These are phyloP conservation scores for Catostylus mosaicus DNA, from an alignment of 30 jellyfish, hydroid and myxozoan genomes.

Conservation along the genomic window DNA sequence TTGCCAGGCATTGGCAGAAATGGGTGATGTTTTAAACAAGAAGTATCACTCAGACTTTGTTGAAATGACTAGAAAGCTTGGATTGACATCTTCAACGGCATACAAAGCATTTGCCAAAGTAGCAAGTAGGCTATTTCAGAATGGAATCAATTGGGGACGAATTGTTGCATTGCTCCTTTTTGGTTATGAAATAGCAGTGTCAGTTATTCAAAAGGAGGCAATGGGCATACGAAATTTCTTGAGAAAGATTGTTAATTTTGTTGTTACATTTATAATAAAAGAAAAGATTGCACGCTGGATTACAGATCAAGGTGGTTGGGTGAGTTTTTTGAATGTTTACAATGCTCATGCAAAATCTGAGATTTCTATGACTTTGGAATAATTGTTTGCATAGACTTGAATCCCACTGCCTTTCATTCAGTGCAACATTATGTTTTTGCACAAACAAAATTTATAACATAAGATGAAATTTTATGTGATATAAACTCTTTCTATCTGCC, in stretches of 20 bases:
- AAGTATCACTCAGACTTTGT: slow-evolving; percentile 59
- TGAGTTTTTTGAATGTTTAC: slow-evolving; percentile 54
- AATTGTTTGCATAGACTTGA: too few species aligned
- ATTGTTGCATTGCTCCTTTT: slow-evolving; percentile 82
- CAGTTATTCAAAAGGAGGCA: slow-evolving; percentile 66
- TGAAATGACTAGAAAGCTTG: slow-evolving; percentile 61
- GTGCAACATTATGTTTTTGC: too few species aligned
- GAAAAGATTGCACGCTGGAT: slow-evolving; percentile 91
- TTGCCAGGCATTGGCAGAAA: slow-evolving; percentile 57
- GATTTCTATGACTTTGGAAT: too few species aligned
- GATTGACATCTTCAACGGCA: slow-evolving; percentile 85
- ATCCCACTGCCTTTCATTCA: too few species aligned
- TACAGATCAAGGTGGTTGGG: slow-evolving; percentile 94
- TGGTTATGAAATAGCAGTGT: slow-evolving; percentile 94
- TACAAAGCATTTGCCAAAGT: slow-evolving; percentile 78
- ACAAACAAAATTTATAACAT: too few species aligned
- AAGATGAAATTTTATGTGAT: too few species aligned
- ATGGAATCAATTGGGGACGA: slow-evolving; percentile 96
- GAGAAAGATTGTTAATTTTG: slow-evolving; percentile 61
- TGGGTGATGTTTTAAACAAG: slow-evolving; percentile 67
- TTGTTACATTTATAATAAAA: slow-evolving; percentile 71
- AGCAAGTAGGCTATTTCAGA: slow-evolving; percentile 72
- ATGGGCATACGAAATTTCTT: slow-evolving; percentile 68
- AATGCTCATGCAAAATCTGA: too few species aligned
- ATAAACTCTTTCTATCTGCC: too few species aligned